Conservation (phyloP, 2,113 vertebrate genomes). For the Lepus timidus region DNA sequence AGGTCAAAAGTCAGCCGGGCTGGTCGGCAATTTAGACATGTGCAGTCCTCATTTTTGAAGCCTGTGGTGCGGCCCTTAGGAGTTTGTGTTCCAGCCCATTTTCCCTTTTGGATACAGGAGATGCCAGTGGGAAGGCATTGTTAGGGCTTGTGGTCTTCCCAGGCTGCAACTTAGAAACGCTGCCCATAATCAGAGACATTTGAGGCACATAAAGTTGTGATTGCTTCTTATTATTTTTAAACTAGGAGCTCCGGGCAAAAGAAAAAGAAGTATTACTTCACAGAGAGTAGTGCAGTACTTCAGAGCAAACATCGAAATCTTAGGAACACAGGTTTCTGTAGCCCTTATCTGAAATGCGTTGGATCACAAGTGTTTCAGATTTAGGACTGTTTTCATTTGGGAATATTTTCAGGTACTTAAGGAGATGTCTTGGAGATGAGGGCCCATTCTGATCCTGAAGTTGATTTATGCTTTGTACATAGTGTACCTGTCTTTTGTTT, state of each 20-base stretch:
- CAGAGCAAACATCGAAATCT: background rate
- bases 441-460: background rate
- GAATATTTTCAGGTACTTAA: background rate
- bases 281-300: background rate
- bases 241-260: background rate
- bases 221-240: constrained; percentile 17
- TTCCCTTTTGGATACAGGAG: background rate
- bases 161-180: background rate
- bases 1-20: constrained; percentile 70
- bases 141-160: background rate
- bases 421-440: too few species aligned
- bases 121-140: background rate
- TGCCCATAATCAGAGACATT: background rate
- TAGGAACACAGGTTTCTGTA: background rate
- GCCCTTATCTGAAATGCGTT: background rate
- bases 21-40: background rate
- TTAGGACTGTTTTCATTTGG: background rate
- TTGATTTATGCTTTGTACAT: background rate
- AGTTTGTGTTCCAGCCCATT: background rate
- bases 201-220: background rate
- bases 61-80: background rate
- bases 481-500: background rate
- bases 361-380: background rate
- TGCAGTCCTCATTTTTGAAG: constrained; percentile 42
- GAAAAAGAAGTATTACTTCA: background rate